Percentiles rank a stretch among this genome's conserved stretches.
Evolutionary conservation across 2,888 invertebrate genomes (phyloP).

Genomic region (Nomada flava): DNA sequence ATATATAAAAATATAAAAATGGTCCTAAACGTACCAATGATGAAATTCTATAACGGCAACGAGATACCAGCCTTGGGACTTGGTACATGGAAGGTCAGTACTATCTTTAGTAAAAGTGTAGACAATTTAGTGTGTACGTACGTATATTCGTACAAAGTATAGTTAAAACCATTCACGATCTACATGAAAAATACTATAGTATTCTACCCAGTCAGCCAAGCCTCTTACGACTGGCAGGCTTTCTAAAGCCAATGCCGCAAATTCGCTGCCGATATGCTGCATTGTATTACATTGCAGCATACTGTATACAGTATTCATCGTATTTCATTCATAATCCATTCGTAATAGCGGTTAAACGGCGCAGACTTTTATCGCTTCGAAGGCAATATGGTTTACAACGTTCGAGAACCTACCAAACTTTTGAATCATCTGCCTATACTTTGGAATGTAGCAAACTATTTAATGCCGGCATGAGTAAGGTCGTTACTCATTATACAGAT

Average conservation of each 20-base stretch:
- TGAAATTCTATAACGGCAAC: constrained; percentile 84
- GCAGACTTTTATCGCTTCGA: not conserved
- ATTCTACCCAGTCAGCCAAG: no score
- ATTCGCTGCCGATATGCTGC: no score
- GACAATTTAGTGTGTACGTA: not conserved
- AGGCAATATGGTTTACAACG: constrained; percentile 6
- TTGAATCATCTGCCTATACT: not conserved
- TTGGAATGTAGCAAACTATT: not conserved
- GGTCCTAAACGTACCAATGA: constrained; percentile 77
- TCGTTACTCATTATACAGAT: not conserved
- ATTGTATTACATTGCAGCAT: no score
- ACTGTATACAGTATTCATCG: no score
- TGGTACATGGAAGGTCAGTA: constrained; percentile 85
- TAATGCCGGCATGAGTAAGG: not conserved
- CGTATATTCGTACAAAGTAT: not conserved
- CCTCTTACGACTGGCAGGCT: no score
- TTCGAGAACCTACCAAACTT: constrained; percentile 24
- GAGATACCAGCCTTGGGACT: constrained; percentile 85
- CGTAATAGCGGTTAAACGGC: not conserved
- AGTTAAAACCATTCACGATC: not conserved
- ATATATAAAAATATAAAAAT: constrained; percentile 60
- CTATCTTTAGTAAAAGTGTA: not conserved
- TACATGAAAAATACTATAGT: not conserved
- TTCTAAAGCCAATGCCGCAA: no score
- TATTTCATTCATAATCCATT: not conserved